Evolutionary conservation across 2,888 invertebrate species (phyloP), one percentile per base, ranked within the genome.

Genomic region (Eupeodes latifasciatus): DNA sequence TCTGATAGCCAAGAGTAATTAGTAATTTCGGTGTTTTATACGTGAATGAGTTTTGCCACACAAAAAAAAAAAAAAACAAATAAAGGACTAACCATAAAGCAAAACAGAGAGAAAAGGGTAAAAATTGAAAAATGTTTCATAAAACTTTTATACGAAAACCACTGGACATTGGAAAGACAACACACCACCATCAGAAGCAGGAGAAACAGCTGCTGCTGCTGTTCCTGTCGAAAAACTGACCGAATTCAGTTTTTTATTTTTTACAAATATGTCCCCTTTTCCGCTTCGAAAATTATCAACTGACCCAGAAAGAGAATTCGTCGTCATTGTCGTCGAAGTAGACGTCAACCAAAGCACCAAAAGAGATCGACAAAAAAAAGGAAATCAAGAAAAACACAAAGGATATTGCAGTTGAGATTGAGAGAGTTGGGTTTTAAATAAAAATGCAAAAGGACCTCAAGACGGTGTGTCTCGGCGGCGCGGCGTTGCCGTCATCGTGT

Each of bases 1-100:
- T 87, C 83, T 77, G 80, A 74, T 87, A 74, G 72, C 67, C 83
- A 80, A 83, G 80, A 80, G 83, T 87, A 87, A 87, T 87, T 87
- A 87, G 83, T 74, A 81, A 81, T 87, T 83, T 83, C 40, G 76
- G 71, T 79, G 57, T 59, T 59, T 5, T 61, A 47, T 53, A 75
- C 57, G 72, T 71, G 64, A 83, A 61, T 75, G 27, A 72, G 64
- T 91, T 90, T 90, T 89, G 67, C 75, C 49, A 61, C 34, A 74
- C 53, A 78, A 51, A 80, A 61, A 76, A 62, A 14, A 36, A 36
- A 78, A 51, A 80, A 61, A 76, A 62, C 16, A 36, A 36, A 61
- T 3, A 62, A 16, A 7, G 16, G 19, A 9, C 5, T 12, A 55
- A 9, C 40, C 40, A 59, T 14, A 34, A 19, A 14, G 59, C 71